Evolutionary conservation across 1,140 invertebrate genomes (phyloP).

Genomic region (Tenebrio molitor): DNA sequence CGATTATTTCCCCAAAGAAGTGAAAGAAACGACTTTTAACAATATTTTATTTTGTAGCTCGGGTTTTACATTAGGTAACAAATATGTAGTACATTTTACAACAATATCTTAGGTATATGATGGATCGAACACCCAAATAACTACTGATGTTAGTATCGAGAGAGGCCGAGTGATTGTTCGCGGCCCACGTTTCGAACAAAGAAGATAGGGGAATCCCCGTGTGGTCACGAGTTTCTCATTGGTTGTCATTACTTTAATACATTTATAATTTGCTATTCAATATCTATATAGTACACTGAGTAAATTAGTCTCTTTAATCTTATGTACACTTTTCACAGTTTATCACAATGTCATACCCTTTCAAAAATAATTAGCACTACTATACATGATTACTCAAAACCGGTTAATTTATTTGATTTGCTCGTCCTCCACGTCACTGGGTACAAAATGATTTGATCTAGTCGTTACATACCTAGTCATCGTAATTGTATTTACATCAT

Average conservation of each 20-base stretch:
- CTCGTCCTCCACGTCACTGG: background rate
- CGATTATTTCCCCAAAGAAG: background rate
- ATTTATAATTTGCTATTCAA: slow-evolving; percentile 28
- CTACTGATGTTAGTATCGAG: slow-evolving; percentile 43
- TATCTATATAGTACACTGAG: slow-evolving; percentile 27
- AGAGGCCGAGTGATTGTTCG: background rate
- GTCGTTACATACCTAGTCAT: slow-evolving; percentile 21
- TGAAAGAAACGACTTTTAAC: slow-evolving; percentile 48
- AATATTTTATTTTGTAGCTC: slow-evolving; percentile 54
- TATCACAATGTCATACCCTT: slow-evolving; percentile 50
- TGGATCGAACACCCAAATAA: slow-evolving; percentile 44
- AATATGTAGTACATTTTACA: slow-evolving; percentile 57
- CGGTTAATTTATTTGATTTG: background rate
- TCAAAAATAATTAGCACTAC: slow-evolving; percentile 40
- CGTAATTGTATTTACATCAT: slow-evolving; percentile 38
- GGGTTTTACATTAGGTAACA: slow-evolving; percentile 57
- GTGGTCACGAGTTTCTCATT: background rate
- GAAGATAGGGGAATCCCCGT: slow-evolving; percentile 2
- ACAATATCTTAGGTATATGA: slow-evolving; percentile 50
- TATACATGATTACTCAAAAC: slow-evolving; percentile 31
- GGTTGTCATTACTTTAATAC: slow-evolving; percentile 31
- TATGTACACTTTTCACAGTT: slow-evolving; percentile 49
- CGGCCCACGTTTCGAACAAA: slow-evolving; percentile 16
- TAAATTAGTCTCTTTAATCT: background rate
- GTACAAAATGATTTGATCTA: slow-evolving; percentile 43